Conservation (phyloP, 2,888 invertebrate species). For the Hipparchia semele region DNA sequence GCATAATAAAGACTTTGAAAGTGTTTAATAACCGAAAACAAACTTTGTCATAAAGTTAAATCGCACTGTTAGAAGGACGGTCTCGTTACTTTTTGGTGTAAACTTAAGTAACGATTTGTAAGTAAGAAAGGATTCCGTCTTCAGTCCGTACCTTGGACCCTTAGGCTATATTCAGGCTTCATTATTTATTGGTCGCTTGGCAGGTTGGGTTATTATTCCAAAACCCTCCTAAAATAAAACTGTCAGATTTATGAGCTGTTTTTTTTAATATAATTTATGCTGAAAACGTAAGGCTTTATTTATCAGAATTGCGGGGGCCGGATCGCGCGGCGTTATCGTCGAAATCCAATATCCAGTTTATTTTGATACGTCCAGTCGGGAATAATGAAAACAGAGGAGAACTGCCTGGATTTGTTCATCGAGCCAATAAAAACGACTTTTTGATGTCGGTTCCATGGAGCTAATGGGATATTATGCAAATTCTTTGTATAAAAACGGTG, state of each 20-base stretch:
- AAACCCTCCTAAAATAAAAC: not conserved
- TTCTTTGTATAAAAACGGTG: not conserved
- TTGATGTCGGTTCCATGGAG: constrained; percentile 1
- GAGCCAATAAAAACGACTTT: constrained; percentile 26
- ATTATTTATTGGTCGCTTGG: too few relatives aligned
- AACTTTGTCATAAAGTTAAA: too few relatives aligned
- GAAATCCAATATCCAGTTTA: constrained; percentile 15
- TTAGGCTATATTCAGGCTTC: too few relatives aligned
- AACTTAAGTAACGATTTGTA: too few relatives aligned
- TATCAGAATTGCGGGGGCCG: not conserved
- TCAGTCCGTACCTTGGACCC: too few relatives aligned
- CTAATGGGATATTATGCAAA: not conserved
- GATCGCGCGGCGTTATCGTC: not conserved
- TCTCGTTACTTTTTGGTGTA: too few relatives aligned
- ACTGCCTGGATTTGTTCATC: constrained; percentile 27
- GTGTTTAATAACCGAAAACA: too few relatives aligned
- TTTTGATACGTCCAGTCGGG: constrained; percentile 17
- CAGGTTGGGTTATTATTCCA: not conserved
- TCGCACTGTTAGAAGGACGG: too few relatives aligned
- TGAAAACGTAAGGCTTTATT: constrained; percentile 5
- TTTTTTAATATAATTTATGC: not conserved
- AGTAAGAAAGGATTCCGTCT: too few relatives aligned
- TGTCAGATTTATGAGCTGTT: not conserved
- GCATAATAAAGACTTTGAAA: too few relatives aligned
- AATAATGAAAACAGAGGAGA: not conserved